A percentile compares a stretch with the other conserved stretches of the same genome.
Evolutionary conservation across 1,140 invertebrate genomes (phyloP).

Genomic region (Drosophila paulistorum): DNA sequence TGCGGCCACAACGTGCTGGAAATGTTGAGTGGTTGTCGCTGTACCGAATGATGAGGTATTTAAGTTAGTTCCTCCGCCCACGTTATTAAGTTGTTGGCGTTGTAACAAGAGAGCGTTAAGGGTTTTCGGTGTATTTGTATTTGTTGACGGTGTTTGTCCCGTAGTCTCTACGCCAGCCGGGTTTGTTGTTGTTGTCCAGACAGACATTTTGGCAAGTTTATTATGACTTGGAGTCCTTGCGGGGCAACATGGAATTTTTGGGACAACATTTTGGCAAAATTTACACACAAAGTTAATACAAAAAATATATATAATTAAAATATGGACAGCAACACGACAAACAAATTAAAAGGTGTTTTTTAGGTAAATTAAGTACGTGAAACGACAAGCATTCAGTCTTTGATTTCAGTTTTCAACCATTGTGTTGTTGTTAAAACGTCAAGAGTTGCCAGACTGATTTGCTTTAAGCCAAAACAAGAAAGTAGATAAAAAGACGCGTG

Average conservation of each 20-base stretch:
- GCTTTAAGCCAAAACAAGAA: not conserved
- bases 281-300: slow-evolving; percentile 36
- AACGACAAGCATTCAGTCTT: slow-evolving; percentile 22
- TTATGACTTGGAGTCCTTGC: slow-evolving; percentile 24
- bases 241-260: slow-evolving; percentile 26
- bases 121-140: no score
- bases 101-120: no score
- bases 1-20: slow-evolving; percentile 72
- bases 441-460: not conserved
- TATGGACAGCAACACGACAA: slow-evolving; percentile 18
- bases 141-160: no score
- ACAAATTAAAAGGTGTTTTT: slow-evolving; percentile 18
- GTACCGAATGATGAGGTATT: slow-evolving; percentile 32
- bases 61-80: slow-evolving; percentile 20
- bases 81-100: slow-evolving; percentile 23
- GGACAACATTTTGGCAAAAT: slow-evolving; percentile 36
- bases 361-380: slow-evolving; percentile 60
- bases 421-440: slow-evolving; percentile 14
- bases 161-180: slow-evolving; percentile 78
- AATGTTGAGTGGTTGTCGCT: slow-evolving; percentile 45
- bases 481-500: not conserved
- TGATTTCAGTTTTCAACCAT: slow-evolving; percentile 7
- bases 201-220: slow-evolving; percentile 78
- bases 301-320: slow-evolving; percentile 21
- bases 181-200: slow-evolving; percentile 82